These are phyloP conservation scores for Stenichneumon culpator DNA, from an alignment of 2,888 invertebrate genomes.

Conservation along the genomic window DNA sequence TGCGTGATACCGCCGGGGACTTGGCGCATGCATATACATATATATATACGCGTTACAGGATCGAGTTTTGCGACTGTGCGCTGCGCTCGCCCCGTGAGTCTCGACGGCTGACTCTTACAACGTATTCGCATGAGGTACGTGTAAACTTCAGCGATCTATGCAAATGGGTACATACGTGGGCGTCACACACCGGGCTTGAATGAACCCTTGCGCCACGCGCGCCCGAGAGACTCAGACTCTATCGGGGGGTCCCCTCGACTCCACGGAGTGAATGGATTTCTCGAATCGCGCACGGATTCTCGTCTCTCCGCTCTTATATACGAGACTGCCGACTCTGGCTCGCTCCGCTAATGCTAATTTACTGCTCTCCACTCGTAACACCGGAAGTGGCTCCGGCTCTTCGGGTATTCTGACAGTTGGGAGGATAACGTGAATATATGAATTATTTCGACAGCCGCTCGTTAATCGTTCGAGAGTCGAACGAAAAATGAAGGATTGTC, in stretches of 20 bases:
- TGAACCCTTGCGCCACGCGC: constrained; percentile 79
- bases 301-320: constrained; percentile 10
- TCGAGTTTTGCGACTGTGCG: constrained; percentile 54
- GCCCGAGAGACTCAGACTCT: constrained; percentile 16
- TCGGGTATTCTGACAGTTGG: not conserved
- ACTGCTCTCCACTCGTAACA: constrained; percentile 47
- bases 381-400: constrained; percentile 30
- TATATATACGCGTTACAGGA: not conserved
- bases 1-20: not conserved
- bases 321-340: not conserved
- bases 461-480: not conserved
- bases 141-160: constrained; percentile 75
- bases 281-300: constrained; percentile 66
- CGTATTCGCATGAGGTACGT: constrained; percentile 56
- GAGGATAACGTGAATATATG: constrained; percentile 11
- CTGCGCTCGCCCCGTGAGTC: constrained; percentile 28
- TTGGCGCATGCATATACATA: not conserved
- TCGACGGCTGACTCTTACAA: constrained; percentile 33
- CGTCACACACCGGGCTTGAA: constrained; percentile 75
- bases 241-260: not conserved
- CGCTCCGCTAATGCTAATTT: constrained; percentile 50
- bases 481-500: not conserved
- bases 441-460: not conserved
- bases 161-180: constrained; percentile 77
- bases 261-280: constrained; percentile 77